A percentile compares a stretch with the other conserved stretches of the same genome.
Evolutionary conservation across 1,140 invertebrate genomes (phyloP).

Genomic region (Bombyx mori): ASM3026992v2 NC_085130.1:18695501-18696000

Average conservation of each 20-base stretch:
- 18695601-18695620: constrained; percentile 90
- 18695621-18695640: constrained; percentile 98
- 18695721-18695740: constrained; percentile 11
- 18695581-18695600: constrained; percentile 86
- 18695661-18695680: constrained; percentile 81
- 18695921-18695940: too few relatives aligned
- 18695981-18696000: too few relatives aligned
- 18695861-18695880: too few relatives aligned
- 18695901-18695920: too few relatives aligned
- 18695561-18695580: constrained; percentile 77
- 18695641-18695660: constrained; percentile 98
- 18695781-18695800: too few relatives aligned
- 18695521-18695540: background rate
- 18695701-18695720: constrained; percentile 2
- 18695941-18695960: too few relatives aligned
- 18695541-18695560: constrained; percentile 55
- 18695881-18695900: too few relatives aligned
- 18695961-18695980: too few relatives aligned
- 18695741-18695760: background rate
- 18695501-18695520: background rate
- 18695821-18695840: too few relatives aligned
- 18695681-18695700: constrained; percentile 48
- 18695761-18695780: too few relatives aligned
- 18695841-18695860: too few relatives aligned
- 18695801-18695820: too few relatives aligned